Evolutionary conservation across 2,797 vertebrate genomes (phyloP), one percentile per base, ranked within the genome.

Genomic region (Sebastes kiyomatsui): DNA sequence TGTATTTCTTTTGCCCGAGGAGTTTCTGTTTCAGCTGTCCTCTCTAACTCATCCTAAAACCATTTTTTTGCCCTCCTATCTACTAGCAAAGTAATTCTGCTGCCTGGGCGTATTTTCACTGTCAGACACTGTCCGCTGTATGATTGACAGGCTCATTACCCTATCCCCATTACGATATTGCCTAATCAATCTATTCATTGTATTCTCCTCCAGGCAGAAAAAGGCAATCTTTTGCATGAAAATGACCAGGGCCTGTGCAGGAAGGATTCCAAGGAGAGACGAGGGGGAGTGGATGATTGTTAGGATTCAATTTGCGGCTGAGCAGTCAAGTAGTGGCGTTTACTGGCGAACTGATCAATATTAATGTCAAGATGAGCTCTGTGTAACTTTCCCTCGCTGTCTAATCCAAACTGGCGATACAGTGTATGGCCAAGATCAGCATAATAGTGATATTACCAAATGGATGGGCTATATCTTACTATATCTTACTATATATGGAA

Each of bases 71-170:
- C 49, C 49, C 35, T 28, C 49, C 70, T 32, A n/a, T 70, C 74
- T 58, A 46, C 61, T 30, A 67, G 64, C 66, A 62, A 82, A 83
- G 56, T 72, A 71, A 84, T 90, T 86, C 76, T 73, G 77, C 87
- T 83, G 80, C 75, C 54, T 70, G 66, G 72, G 70, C 72, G 62
- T 83, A 77, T 87, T 91, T 83, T 83, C 72, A 72, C 73, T 79
- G 83, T 83, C 76, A 86, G 80, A 84, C 66, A 79, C 65, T 86
- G 85, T 75, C 86, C 60, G 33, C 78, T 62, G 56, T 74, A 69
- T 94, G 94, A 95, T 55, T 94, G 95, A 87, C 93, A 94, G 90
- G 75, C 91, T 93, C 93, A 95, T 96, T 95, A 94, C 89, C 81
- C 86, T 88, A 91, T 93, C 88, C 85, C 92, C 87, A 95, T 96